A percentile compares a stretch with the other conserved stretches of the same genome.
Evolutionary conservation across 2,888 invertebrate genomes (phyloP).

Genomic region (Himalopsyche anomala): DNA sequence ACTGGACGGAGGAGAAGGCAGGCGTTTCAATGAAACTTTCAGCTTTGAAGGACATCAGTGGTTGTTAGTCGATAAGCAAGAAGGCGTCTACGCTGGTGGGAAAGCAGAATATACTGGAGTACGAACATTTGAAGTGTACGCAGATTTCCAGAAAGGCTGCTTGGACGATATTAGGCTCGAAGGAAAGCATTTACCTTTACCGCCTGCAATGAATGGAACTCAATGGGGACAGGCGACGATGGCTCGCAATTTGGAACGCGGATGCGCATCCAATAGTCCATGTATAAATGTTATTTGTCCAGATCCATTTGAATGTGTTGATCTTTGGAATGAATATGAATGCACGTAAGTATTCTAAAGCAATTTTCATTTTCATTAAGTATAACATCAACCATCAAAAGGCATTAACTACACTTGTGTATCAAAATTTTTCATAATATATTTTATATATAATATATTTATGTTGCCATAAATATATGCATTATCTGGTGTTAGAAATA

Average conservation of each 20-base stretch:
- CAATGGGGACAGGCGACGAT: constrained; percentile 97
- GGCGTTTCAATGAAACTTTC: constrained; percentile 95
- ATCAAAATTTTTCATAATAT: too few relatives aligned
- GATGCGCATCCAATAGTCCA: constrained; percentile 96
- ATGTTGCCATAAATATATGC: too few relatives aligned
- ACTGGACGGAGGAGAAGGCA: constrained; percentile 96
- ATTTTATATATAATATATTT: too few relatives aligned
- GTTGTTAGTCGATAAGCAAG: constrained; percentile 94
- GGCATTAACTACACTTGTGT: too few relatives aligned
- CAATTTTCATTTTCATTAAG: constrained; percentile 48
- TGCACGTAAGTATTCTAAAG: constrained; percentile 91
- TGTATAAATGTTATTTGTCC: constrained; percentile 96
- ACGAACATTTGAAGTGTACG: constrained; percentile 94
- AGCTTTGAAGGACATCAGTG: constrained; percentile 94
- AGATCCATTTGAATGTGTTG: constrained; percentile 95
- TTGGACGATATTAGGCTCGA: constrained; percentile 87
- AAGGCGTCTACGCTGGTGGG: constrained; percentile 96
- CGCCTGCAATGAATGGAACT: constrained; percentile 95
- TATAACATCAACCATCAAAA: neutral
- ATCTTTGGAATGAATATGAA: constrained; percentile 98
- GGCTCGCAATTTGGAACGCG: constrained; percentile 92
- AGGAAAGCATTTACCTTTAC: constrained; percentile 95
- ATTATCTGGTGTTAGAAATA: too few relatives aligned
- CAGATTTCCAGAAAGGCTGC: constrained; percentile 94
- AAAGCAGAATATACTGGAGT: constrained; percentile 97